phyloP scores from a whole-genome alignment of 2,113 vertebrate genomes.

The Otus sunia region DNA sequence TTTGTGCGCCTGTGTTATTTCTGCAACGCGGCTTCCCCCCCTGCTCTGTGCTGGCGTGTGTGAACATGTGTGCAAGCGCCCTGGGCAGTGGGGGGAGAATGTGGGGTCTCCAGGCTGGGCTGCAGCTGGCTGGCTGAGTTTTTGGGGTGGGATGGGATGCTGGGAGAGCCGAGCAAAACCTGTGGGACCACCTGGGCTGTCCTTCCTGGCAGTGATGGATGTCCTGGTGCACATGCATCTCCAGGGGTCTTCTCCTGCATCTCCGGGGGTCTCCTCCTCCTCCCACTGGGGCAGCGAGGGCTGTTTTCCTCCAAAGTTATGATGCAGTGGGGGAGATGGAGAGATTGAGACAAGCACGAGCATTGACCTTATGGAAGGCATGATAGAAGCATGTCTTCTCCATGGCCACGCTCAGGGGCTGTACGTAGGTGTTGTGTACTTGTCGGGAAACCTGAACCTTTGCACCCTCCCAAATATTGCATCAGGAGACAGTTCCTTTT shows the following conservation, averaged over 20 bases:
- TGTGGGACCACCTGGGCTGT: background rate
- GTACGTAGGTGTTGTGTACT: background rate
- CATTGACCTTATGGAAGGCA: background rate
- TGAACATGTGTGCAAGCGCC: background rate
- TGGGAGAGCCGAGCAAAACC: background rate
- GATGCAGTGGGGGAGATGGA: background rate
- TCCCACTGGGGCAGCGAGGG: fast-evolving
- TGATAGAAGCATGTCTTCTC: background rate
- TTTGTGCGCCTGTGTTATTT: slow-evolving; percentile 62
- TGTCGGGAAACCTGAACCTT: background rate
- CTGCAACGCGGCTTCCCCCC: slow-evolving; percentile 15
- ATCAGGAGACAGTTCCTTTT: background rate
- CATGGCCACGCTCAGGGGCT: fast-evolving
- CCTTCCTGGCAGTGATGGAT: background rate
- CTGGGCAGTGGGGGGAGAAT: background rate
- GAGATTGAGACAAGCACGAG: fast-evolving
- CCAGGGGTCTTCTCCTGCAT: background rate
- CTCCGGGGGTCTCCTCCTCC: background rate
- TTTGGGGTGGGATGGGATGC: background rate
- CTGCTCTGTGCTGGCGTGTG: background rate
- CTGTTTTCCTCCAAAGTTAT: background rate
- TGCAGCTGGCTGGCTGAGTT: background rate
- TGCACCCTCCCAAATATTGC: background rate
- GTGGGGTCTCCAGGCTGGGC: background rate
- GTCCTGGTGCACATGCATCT: background rate